These are phyloP conservation scores for Araneus ventricosus DNA, from an alignment of 1,140 invertebrate genomes.

Conservation along the genomic window DNA sequence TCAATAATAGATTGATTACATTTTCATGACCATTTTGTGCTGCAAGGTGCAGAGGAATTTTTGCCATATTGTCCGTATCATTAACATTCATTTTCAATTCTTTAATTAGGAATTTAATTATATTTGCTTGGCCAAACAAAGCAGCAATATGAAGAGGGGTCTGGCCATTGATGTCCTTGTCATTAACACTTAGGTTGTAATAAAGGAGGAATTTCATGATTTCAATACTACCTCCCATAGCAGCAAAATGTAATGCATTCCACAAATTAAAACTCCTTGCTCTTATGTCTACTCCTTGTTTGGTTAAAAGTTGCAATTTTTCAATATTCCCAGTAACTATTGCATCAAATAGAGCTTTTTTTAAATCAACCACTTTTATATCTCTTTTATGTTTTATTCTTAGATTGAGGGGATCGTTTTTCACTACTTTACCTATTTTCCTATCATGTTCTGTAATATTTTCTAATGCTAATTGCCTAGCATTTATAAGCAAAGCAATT, in stretches of 20 bases:
- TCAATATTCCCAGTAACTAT: neutral
- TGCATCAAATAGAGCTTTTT: conserved; percentile 37
- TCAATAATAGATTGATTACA: conserved; percentile 20
- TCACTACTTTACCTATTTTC: too few species aligned
- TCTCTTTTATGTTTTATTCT: neutral
- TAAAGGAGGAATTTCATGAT: neutral
- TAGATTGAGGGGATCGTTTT: too few species aligned
- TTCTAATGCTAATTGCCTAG: neutral
- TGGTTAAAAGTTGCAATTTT: neutral
- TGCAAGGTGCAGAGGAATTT: conserved; percentile 65
- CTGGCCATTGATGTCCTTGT: neutral
- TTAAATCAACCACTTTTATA: neutral
- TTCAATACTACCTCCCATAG: conserved; percentile 15
- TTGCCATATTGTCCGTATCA: neutral
- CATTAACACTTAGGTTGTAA: neutral
- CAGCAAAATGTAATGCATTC: conserved; percentile 58
- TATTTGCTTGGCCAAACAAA: neutral
- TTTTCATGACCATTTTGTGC: conserved; percentile 56
- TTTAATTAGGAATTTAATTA: conserved; percentile 32
- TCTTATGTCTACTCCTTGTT: conserved; percentile 31
- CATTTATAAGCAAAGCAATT: neutral
- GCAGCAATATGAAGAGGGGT: conserved; percentile 29
- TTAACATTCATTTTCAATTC: neutral
- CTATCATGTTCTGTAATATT: neutral
- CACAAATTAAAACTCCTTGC: neutral